Evolutionary conservation across 2,797 vertebrate genomes (phyloP).

Genomic region (Petrocephalus schoutedeni): DNA sequence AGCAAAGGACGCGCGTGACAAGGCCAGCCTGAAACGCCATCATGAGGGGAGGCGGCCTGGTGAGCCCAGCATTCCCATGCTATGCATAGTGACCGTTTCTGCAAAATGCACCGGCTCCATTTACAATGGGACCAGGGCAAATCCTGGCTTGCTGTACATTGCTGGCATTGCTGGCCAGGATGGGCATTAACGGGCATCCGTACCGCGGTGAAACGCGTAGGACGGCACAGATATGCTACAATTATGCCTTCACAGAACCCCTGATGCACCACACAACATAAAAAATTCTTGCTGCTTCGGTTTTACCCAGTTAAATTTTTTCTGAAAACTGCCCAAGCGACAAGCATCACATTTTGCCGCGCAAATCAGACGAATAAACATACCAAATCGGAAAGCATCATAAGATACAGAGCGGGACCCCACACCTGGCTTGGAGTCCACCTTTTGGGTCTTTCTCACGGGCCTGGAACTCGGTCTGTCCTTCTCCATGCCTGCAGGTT

Average conservation of each 20-base stretch:
- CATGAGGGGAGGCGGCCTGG: not conserved
- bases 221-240: not conserved
- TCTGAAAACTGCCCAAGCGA: not conserved
- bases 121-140: not conserved
- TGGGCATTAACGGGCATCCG: not conserved
- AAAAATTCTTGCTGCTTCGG: not conserved
- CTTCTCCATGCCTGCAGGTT: conserved; percentile 40
- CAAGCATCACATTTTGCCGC: not conserved
- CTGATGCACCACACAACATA: not conserved
- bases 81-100: conserved; percentile 51
- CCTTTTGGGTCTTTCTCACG: conserved; percentile 79
- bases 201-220: not conserved
- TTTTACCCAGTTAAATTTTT: not conserved
- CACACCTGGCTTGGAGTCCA: conserved; percentile 75
- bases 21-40: conserved; percentile 13
- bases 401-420: not conserved
- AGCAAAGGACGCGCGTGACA: conserved; percentile 33
- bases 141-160: not conserved
- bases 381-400: not conserved
- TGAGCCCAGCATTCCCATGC: conserved; percentile 39
- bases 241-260: not conserved
- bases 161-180: not conserved
- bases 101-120: conserved; percentile 23
- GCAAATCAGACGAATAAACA: not conserved
- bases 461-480: conserved; percentile 61